Evolutionary conservation across 2,888 invertebrate species (phyloP).

Genomic region (Sthenelais limicola): DNA sequence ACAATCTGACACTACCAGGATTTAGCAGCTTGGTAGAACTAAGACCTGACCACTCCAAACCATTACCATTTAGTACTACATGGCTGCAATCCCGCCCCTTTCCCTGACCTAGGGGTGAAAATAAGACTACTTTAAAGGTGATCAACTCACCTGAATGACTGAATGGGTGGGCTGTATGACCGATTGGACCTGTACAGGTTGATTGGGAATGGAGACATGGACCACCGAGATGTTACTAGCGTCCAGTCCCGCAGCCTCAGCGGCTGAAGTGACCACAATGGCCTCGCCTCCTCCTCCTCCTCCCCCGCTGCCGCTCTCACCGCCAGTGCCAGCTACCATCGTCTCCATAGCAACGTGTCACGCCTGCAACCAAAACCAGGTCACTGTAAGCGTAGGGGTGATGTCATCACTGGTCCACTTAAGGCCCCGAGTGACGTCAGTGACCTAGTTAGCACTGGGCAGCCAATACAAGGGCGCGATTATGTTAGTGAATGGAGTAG

Average conservation of each 20-base stretch:
- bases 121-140: too few relatives aligned
- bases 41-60: too few relatives aligned
- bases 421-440: conserved; percentile 14
- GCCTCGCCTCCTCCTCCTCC: conserved; percentile 5
- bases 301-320: background rate
- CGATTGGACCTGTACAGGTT: conserved; percentile 85
- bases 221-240: conserved; percentile 64
- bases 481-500: conserved; percentile 13
- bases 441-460: background rate
- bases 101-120: too few relatives aligned
- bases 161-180: conserved; percentile 92
- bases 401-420: conserved; percentile 28
- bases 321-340: conserved; percentile 31
- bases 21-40: too few relatives aligned
- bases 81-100: too few relatives aligned
- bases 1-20: too few relatives aligned
- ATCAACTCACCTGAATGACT: conserved; percentile 22
- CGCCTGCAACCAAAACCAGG: conserved; percentile 38
- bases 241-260: conserved; percentile 1
- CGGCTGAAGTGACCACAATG: conserved; percentile 11
- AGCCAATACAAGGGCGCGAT: conserved; percentile 4
- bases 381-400: conserved; percentile 28
- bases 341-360: conserved; percentile 42
- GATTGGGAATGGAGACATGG: conserved; percentile 79
- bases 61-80: too few relatives aligned